Percentiles rank a stretch among this genome's conserved stretches.
phyloP scores from a whole-genome alignment of 2,113 vertebrate genomes.

The Bubalus kerabau region DNA sequence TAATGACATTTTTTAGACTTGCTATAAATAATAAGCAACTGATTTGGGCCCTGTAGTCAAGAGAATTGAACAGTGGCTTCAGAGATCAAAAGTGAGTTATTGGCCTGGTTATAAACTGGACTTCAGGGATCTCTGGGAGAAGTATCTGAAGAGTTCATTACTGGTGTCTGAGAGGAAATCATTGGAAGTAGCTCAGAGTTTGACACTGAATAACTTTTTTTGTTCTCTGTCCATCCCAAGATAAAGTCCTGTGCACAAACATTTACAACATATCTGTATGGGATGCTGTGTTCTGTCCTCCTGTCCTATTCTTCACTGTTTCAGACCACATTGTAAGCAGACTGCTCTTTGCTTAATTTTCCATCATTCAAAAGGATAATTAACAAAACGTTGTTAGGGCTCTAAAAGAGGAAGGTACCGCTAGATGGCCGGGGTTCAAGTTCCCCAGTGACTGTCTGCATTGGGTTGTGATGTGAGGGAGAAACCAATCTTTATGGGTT shows the following conservation, averaged over 20 bases:
- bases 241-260: not conserved
- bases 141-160: not conserved
- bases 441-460: not conserved
- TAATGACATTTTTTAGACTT: not conserved
- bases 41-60: not conserved
- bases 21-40: not conserved
- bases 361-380: not conserved
- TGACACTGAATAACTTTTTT: not conserved
- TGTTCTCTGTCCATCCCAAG: not conserved
- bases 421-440: not conserved
- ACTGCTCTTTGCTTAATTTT: not conserved
- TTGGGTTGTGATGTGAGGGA: not conserved
- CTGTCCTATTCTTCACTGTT: not conserved
- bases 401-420: not conserved
- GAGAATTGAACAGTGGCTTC: not conserved
- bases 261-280: not conserved
- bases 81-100: not conserved
- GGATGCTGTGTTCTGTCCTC: not conserved
- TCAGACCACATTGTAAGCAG: not conserved
- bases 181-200: not conserved
- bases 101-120: not conserved
- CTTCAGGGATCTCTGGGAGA: not conserved
- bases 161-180: not conserved
- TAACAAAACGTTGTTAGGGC: not conserved
- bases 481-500: not conserved